Base-by-base conservation (phyloP, 2,113 vertebrate species). In the Labeo rohita region DNA sequence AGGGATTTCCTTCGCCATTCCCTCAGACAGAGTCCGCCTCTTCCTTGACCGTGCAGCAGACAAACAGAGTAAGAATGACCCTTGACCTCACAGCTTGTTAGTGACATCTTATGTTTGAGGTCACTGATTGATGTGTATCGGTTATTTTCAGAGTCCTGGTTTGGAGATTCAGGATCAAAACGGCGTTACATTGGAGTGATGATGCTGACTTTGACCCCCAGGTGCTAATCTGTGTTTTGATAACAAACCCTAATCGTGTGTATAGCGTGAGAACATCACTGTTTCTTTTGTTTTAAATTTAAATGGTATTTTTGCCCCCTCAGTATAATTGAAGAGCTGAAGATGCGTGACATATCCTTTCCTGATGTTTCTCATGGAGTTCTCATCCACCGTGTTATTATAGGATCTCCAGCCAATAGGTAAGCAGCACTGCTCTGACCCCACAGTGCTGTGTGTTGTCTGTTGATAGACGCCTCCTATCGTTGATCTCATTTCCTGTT, bases 1-100 rank as follows among this genome's bases (percentile, higher is more conserved):
- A 0, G 98, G 98, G 36, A 99, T 99, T 92, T 99, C 98, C 11
- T 99, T 99, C 76, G 98, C 98, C 76, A 99, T 99, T 87, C 98
- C 98, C 2, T 97, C 98, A 0, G 98, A 99, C 90, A 94, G 94
- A 8, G 89, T 99, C 79, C 95, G 92, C 77, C 89, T 92, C 49
- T 99, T 99, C 90, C 95, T 99, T 61, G 92, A 91, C 90, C 95
- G 89, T 91, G 94, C 93, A 34, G 91, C 94, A 66, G 95, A 97
- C 65, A 94, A 86, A 73, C 96, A 94, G 87, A 95, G 97, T 98
- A 92, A 96, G 94, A 65, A 12, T 9, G 36, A 84, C 56, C 23
- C 4, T 54, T 82, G n/a, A 52, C 34, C 9, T 80, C n/a, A 6
- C 18, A 54, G 39, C 28, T 7, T 16, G 9, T n/a, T 23, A 7